These are phyloP conservation scores for Achroia grisella DNA, from an alignment of 1,140 invertebrate species.

Conservation along the genomic window DNA sequence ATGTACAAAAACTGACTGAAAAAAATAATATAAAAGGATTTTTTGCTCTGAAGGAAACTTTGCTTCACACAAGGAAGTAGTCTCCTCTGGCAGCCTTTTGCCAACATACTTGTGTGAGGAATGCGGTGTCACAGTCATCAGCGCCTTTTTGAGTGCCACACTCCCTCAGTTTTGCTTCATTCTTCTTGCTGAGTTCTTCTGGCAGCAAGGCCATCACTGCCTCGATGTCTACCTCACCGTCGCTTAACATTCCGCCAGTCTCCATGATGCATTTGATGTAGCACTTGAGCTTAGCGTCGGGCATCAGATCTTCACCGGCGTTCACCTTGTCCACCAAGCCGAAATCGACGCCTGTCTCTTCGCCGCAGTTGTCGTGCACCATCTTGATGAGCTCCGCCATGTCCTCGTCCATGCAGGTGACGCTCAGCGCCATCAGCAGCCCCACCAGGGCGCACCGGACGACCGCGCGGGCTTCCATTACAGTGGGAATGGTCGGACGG, in stretches of 20 bases:
- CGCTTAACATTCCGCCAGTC: constrained; percentile 55
- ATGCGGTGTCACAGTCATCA: constrained; percentile 60
- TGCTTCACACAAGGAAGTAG: constrained; percentile 49
- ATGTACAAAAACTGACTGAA: too few relatives aligned
- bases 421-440: constrained; percentile 7
- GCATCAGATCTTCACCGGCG: constrained; percentile 34
- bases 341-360: constrained; percentile 42
- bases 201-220: constrained; percentile 47
- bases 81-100: constrained; percentile 43
- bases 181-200: constrained; percentile 30
- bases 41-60: too few relatives aligned
- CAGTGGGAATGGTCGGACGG: neutral
- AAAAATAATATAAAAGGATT: too few relatives aligned
- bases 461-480: neutral
- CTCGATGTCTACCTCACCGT: constrained; percentile 49
- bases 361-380: constrained; percentile 47
- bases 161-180: constrained; percentile 24
- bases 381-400: constrained; percentile 53
- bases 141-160: constrained; percentile 47
- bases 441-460: constrained; percentile 2
- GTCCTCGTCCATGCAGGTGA: constrained; percentile 36
- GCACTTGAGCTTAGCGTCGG: constrained; percentile 48
- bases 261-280: constrained; percentile 64
- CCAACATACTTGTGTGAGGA: constrained; percentile 55
- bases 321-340: constrained; percentile 39